Conservation (phyloP, 30 jellyfish, hydroid and myxozoan genomes). For the Euphysa ruthae region DNA sequence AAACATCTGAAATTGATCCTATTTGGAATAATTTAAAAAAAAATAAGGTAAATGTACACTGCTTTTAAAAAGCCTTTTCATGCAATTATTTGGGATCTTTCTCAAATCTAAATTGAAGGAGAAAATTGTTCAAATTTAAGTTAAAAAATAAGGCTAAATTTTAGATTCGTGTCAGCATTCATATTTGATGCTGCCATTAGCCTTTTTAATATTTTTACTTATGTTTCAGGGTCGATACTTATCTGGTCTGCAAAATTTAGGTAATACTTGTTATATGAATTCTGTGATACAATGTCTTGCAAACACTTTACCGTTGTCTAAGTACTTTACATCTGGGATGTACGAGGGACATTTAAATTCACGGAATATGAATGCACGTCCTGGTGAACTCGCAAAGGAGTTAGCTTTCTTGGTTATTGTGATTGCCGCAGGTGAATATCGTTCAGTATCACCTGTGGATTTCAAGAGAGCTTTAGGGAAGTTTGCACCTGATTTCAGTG, state of each 20-base stretch:
- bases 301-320: constrained; percentile 57
- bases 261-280: constrained; percentile 94
- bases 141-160: too few relatives aligned
- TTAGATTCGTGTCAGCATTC: too few relatives aligned
- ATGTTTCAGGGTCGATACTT: constrained; percentile 68
- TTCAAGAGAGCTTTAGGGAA: constrained; percentile 69
- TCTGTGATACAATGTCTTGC: constrained; percentile 71
- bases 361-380: constrained; percentile 59
- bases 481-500: constrained; percentile 58
- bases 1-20: too few relatives aligned
- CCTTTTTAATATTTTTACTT: neutral
- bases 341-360: constrained; percentile 42
- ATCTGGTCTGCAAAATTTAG: constrained; percentile 87
- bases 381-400: constrained; percentile 70
- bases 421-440: constrained; percentile 85
- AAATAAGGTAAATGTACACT: too few relatives aligned
- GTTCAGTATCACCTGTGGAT: constrained; percentile 88
- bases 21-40: too few relatives aligned
- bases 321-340: constrained; percentile 42
- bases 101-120: too few relatives aligned
- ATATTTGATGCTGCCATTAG: too few relatives aligned
- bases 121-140: too few relatives aligned
- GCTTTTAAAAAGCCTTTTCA: too few relatives aligned
- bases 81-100: too few relatives aligned
- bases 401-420: constrained; percentile 74